Evolutionary conservation across 1,140 invertebrate genomes (phyloP).

Genomic region (Lepidostoma basale): DNA sequence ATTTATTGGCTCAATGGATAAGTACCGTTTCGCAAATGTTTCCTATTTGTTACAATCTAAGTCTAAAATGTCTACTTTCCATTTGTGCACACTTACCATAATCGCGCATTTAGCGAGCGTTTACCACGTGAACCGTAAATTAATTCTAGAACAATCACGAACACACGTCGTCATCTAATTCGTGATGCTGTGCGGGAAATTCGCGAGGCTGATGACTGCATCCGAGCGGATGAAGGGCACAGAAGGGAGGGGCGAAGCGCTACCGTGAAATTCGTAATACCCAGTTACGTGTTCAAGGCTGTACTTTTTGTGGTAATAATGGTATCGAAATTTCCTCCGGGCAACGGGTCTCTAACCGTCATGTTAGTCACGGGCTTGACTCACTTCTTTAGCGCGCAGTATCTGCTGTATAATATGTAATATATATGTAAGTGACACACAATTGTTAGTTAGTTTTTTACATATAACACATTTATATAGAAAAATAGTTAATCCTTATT

Average conservation of each 20-base stretch:
- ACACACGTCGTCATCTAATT: not conserved
- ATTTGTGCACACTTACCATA: too few relatives aligned
- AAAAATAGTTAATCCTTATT: too few relatives aligned
- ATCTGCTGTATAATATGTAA: not conserved
- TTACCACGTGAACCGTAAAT: too few relatives aligned
- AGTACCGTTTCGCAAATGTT: too few relatives aligned
- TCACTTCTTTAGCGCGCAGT: not conserved
- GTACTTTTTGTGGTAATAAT: slow-evolving; percentile 7
- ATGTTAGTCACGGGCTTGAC: slow-evolving; percentile 7
- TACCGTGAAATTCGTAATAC: slow-evolving; percentile 39
- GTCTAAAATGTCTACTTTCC: too few relatives aligned
- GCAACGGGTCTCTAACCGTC: not conserved
- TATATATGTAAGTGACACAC: slow-evolving; percentile 6
- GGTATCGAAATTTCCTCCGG: not conserved
- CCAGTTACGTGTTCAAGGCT: slow-evolving; percentile 4
- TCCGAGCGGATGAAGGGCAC: not conserved
- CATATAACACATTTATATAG: too few relatives aligned
- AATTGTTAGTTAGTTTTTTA: not conserved
- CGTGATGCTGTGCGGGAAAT: slow-evolving; percentile 30
- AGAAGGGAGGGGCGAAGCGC: slow-evolving; percentile 21
- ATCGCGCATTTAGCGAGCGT: too few relatives aligned
- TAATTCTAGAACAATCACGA: slow-evolving; percentile 11
- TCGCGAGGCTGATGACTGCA: slow-evolving; percentile 34
- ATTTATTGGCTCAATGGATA: too few relatives aligned
- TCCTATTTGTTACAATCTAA: too few relatives aligned